phyloP scores from a whole-genome alignment of 2,888 invertebrate species.

The Apotomis turbidana region DNA sequence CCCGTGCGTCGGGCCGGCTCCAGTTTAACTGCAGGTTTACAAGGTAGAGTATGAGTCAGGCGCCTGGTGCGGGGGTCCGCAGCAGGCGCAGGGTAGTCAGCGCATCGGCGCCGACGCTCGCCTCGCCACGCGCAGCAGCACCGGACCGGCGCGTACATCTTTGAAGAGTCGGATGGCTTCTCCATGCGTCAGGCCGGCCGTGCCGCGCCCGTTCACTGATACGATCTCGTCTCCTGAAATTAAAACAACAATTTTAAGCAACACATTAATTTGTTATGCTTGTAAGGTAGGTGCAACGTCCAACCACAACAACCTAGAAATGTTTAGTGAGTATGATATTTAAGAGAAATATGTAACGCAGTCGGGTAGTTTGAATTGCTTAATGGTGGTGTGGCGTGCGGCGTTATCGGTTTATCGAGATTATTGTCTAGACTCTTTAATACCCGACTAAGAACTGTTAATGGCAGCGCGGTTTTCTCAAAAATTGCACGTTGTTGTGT shows the following conservation, averaged over 20 bases:
- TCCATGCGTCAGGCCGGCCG: constrained; percentile 90
- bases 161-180: constrained; percentile 92
- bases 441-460: too few species aligned
- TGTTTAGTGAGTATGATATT: too few species aligned
- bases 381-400: too few species aligned
- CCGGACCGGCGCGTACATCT: constrained; percentile 89
- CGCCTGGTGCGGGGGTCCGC: constrained; percentile 72
- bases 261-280: too few species aligned
- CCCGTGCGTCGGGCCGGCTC: constrained; percentile 82
- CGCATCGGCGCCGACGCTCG: constrained; percentile 63
- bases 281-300: too few species aligned
- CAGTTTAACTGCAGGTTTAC: constrained; percentile 47
- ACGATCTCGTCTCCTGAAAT: constrained; percentile 91
- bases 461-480: too few species aligned
- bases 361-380: too few species aligned
- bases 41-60: constrained; percentile 68
- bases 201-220: constrained; percentile 90
- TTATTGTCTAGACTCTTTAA: too few species aligned
- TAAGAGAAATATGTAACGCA: too few species aligned
- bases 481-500: too few species aligned
- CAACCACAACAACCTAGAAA: too few species aligned
- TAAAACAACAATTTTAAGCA: constrained; percentile 27
- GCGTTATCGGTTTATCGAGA: too few species aligned
- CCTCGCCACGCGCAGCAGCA: constrained; percentile 89
- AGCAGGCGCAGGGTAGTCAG: constrained; percentile 83